Conservation (phyloP, 2,888 invertebrate species). For the Leistus spinibarbis region DNA sequence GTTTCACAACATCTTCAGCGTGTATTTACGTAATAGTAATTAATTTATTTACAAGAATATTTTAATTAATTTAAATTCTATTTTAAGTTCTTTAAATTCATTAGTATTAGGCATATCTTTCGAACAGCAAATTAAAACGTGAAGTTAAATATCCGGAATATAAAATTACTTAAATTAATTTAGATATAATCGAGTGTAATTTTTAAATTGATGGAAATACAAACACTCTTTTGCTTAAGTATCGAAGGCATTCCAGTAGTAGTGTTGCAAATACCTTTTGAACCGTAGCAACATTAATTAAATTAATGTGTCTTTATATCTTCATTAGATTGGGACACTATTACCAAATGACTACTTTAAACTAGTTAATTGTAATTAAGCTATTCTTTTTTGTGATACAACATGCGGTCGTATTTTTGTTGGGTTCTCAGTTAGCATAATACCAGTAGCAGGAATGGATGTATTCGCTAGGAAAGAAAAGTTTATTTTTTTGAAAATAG, state of each 20-base stretch:
- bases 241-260: background rate
- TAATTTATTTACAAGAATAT: conserved; percentile 18
- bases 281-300: background rate
- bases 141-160: background rate
- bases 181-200: background rate
- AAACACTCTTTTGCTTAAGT: background rate
- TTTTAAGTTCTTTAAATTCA: conserved; percentile 1
- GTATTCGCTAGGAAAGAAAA: no score
- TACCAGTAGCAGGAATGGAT: no score
- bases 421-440: no score
- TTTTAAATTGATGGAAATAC: background rate
- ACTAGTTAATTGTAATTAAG: no score
- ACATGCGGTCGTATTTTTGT: no score
- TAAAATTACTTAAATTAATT: background rate
- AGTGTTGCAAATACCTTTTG: background rate
- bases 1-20: background rate
- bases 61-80: conserved; percentile 9
- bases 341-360: no score
- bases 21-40: conserved; percentile 16
- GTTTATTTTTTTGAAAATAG: no score
- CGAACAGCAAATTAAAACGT: background rate
- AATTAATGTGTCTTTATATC: background rate
- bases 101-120: background rate
- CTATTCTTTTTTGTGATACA: no score
- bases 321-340: background rate